Conservation (phyloP, 1,140 invertebrate species). For the Neodiprion lecontei region DNA sequence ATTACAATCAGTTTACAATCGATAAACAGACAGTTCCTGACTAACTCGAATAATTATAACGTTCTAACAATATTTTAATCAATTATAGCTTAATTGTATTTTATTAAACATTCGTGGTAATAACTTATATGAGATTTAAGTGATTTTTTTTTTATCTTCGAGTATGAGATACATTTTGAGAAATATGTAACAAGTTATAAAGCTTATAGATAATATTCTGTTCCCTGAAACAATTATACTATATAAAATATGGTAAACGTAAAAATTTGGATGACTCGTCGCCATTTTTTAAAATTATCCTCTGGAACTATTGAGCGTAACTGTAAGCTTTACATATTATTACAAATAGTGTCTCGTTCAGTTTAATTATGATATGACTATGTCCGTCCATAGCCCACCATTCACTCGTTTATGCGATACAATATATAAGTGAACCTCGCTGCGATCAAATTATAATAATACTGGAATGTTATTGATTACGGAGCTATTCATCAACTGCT, state of each 20-base stretch:
- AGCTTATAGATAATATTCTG: conserved; percentile 5
- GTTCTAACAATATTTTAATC: conserved; percentile 53
- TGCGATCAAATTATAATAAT: conserved; percentile 35
- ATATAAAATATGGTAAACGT: conserved; percentile 8
- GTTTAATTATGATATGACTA: conserved; percentile 57
- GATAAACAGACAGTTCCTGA: conserved; percentile 53
- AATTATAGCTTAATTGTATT: conserved; percentile 15
- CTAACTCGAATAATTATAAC: conserved; percentile 41
- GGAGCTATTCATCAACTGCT: background rate
- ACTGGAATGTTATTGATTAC: background rate
- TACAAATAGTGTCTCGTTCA: background rate
- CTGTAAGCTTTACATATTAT: conserved; percentile 8
- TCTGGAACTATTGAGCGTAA: background rate
- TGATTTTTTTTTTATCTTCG: conserved; percentile 24
- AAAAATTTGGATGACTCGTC: background rate
- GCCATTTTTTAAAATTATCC: background rate
- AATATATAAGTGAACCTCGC: conserved; percentile 20
- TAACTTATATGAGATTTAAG: conserved; percentile 12
- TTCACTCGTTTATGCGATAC: conserved; percentile 25
- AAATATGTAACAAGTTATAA: conserved; percentile 8
- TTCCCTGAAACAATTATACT: background rate
- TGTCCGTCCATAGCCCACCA: conserved; percentile 53
- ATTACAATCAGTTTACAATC: conserved; percentile 57
- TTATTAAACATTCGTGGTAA: conserved; percentile 17
- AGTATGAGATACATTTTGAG: conserved; percentile 47